phyloP scores from a whole-genome alignment of 2,797 vertebrate genomes.

The Choloepus didactylus region DNA sequence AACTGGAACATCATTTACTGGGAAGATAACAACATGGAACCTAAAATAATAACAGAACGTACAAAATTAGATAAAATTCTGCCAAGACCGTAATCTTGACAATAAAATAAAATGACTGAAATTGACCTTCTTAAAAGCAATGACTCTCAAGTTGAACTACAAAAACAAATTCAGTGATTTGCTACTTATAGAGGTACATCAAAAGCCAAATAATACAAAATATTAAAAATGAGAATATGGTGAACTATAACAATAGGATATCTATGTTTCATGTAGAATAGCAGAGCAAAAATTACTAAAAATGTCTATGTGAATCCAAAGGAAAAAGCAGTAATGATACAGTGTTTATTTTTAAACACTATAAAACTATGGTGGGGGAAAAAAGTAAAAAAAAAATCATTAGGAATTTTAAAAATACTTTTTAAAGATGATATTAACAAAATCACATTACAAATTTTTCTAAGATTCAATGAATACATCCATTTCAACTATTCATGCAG shows the following conservation, averaged over 20 bases:
- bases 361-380: neutral
- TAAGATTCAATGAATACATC: neutral
- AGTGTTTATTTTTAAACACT: neutral
- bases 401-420: neutral
- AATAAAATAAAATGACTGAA: neutral
- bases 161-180: slow-evolving; percentile 6
- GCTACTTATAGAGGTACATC: neutral
- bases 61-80: neutral
- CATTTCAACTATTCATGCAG: neutral
- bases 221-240: neutral
- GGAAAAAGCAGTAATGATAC: neutral
- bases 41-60: neutral
- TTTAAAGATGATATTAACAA: neutral
- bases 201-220: neutral
- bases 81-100: neutral
- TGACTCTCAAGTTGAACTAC: neutral
- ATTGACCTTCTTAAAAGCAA: neutral
- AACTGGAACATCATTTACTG: neutral
- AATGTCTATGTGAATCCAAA: neutral
- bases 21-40: neutral
- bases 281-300: neutral
- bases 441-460: neutral
- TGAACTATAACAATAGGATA: neutral
- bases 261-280: neutral
- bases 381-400: neutral